Percentiles rank a stretch among this genome's conserved stretches.
Conservation (phyloP, 2,888 invertebrate genomes). For the Epiblema foenella region DNA sequence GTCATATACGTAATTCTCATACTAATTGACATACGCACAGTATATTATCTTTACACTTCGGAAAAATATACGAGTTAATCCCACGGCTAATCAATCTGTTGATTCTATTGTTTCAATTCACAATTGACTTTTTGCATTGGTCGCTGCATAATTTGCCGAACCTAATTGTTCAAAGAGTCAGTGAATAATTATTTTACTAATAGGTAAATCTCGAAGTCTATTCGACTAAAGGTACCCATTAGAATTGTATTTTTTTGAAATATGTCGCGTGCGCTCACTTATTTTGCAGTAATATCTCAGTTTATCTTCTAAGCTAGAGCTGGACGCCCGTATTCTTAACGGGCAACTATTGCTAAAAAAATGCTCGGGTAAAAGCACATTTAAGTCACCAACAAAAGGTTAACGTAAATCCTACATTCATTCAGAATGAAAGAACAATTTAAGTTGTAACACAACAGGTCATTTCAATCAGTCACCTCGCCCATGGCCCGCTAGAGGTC, state of each 20-base stretch:
- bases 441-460: constrained; percentile 19
- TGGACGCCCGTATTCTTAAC: too few species aligned
- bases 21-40: constrained; percentile 1
- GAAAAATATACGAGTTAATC: constrained; percentile 2
- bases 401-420: constrained; percentile 2
- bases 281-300: too few species aligned
- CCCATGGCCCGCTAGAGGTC: constrained; percentile 30
- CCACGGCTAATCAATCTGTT: constrained; percentile 13
- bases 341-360: too few species aligned
- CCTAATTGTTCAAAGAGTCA: background rate
- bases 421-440: constrained; percentile 24
- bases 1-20: too few species aligned
- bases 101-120: constrained; percentile 4
- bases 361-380: too few species aligned
- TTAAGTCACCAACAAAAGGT: background rate
- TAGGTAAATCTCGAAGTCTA: too few species aligned
- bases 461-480: constrained; percentile 31
- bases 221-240: too few species aligned
- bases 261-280: too few species aligned
- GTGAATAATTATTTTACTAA: background rate
- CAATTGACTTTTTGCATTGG: background rate
- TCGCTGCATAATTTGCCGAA: background rate
- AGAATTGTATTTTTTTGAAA: too few species aligned
- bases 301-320: too few species aligned
- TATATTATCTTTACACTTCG: background rate